Conservation (phyloP, 2,797 vertebrate species). For the Bucorvus abyssinicus region DNA sequence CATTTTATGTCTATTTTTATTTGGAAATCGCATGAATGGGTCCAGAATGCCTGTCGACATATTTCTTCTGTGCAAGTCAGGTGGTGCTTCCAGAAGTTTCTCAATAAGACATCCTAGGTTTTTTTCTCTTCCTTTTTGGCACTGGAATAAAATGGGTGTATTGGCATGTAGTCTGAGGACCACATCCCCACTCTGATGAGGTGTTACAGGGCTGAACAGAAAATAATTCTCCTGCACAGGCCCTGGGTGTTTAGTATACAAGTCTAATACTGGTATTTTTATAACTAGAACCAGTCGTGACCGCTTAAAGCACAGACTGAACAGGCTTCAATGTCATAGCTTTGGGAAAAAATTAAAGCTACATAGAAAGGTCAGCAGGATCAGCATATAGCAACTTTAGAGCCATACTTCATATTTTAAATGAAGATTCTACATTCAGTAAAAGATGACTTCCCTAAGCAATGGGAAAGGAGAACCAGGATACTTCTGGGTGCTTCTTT, state of each 20-base stretch:
- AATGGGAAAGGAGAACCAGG: not conserved
- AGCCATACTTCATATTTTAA: not conserved
- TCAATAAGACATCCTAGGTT: not conserved
- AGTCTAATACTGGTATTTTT: conserved; percentile 31
- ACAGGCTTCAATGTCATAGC: conserved; percentile 2
- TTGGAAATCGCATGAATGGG: not conserved
- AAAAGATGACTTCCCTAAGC: not conserved
- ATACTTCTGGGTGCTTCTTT: not conserved
- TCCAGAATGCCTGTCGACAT: not conserved
- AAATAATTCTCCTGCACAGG: not conserved
- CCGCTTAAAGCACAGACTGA: conserved; percentile 13
- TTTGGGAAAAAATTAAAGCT: not conserved
- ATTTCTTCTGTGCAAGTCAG: conserved; percentile 1
- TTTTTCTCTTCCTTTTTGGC: conserved; percentile 19
- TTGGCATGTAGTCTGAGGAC: conserved; percentile 37
- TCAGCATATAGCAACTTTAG: not conserved
- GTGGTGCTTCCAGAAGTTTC: conserved; percentile 49
- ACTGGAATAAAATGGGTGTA: conserved; percentile 39
- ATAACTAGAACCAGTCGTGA: conserved; percentile 39
- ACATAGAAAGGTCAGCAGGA: not conserved
- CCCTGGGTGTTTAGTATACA: not conserved
- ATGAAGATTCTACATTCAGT: not conserved
- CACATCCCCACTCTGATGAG: conserved; percentile 42
- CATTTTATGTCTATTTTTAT: not conserved
- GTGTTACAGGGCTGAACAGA: conserved; percentile 49